Percentiles rank a stretch among this genome's conserved stretches.
These are phyloP conservation scores for Eulemur albifrons DNA, from an alignment of 2,797 vertebrate genomes.

Conservation along the genomic window DNA sequence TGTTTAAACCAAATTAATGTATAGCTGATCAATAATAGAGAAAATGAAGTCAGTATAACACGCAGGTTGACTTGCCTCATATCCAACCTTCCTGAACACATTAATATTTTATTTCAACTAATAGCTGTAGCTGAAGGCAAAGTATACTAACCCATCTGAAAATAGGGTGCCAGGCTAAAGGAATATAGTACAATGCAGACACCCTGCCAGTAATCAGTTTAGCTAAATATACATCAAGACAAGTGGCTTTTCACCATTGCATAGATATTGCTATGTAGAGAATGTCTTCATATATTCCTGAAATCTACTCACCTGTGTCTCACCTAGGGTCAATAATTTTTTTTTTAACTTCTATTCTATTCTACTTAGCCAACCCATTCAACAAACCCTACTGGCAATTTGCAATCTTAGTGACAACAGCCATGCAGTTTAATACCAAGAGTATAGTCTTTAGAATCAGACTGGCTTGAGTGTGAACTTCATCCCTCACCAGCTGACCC, in stretches of 20 bases:
- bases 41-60: not conserved
- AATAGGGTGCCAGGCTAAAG: not conserved
- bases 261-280: not conserved
- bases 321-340: not conserved
- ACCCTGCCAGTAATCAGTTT: not conserved
- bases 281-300: not conserved
- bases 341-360: not conserved
- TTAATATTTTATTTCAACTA: not conserved
- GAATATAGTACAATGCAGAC: not conserved
- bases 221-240: not conserved
- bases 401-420: not conserved
- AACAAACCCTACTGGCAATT: not conserved
- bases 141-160: not conserved
- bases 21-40: not conserved
- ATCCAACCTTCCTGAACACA: not conserved
- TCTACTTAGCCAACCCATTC: not conserved
- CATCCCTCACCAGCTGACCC: not conserved
- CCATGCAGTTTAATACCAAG: not conserved
- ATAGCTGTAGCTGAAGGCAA: not conserved
- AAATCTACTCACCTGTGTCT: not conserved
- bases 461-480: not conserved
- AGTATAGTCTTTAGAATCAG: not conserved
- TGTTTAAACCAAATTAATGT: conserved; percentile 1
- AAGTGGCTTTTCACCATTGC: not conserved
- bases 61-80: not conserved